Evolutionary conservation across 2,797 vertebrate genomes (phyloP).

Genomic region (Hipposideros larvatus): DNA sequence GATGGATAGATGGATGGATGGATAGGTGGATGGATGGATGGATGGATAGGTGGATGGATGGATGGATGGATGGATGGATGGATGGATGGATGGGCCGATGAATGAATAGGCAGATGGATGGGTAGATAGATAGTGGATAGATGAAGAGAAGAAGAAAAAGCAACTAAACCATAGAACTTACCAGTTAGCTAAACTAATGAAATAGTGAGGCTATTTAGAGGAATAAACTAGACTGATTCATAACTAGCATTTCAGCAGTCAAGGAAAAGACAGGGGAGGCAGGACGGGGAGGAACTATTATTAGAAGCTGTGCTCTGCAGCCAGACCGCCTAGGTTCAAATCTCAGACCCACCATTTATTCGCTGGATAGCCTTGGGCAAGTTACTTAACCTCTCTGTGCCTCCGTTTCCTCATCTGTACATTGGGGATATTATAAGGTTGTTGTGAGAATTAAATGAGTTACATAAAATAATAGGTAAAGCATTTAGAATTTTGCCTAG

Average conservation of each 20-base stretch:
- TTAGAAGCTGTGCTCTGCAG: neutral
- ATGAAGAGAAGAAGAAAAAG: conserved; percentile 39
- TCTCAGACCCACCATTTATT: neutral
- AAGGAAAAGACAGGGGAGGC: neutral
- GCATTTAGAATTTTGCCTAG: neutral
- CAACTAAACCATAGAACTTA: neutral
- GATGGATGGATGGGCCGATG: neutral
- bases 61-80: fast-evolving
- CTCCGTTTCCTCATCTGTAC: neutral
- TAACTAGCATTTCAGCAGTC: conserved; percentile 6
- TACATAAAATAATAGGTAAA: neutral
- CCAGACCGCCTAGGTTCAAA: neutral
- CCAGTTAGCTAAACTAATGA: neutral
- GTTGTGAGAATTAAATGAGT: neutral
- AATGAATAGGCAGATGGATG: neutral
- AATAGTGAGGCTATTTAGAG: conserved; percentile 16
- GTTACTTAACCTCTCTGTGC: neutral
- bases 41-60: neutral
- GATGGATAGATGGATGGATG: neutral
- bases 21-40: neutral
- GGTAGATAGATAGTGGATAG: neutral
- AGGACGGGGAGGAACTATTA: neutral
- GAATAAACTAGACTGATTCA: neutral
- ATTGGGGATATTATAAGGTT: neutral
- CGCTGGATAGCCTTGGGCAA: neutral